Percentiles rank a stretch among this genome's conserved stretches.
These are phyloP conservation scores for Lates calcarifer DNA, from an alignment of 2,113 vertebrate genomes.

Conservation along the genomic window DNA sequence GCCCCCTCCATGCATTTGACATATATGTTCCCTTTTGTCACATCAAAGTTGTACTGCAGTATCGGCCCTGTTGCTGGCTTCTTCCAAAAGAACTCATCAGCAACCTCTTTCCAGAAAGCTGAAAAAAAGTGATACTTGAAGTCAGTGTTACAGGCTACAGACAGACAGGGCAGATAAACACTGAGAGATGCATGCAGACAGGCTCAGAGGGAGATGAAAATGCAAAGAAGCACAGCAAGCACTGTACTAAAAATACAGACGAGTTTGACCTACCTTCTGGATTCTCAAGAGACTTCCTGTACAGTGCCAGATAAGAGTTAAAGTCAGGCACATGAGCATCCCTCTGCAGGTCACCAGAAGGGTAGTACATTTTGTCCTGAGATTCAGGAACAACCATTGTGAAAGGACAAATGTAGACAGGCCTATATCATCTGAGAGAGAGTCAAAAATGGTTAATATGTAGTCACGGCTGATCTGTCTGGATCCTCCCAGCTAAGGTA, in stretches of 20 bases:
- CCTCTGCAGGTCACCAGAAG: conserved; percentile 76
- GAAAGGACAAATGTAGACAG: conserved; percentile 36
- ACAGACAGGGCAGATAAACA: conserved; percentile 17
- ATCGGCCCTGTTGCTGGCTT: conserved; percentile 80
- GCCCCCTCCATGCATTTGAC: conserved; percentile 88
- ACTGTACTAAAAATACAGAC: conserved; percentile 35
- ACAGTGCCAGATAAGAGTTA: conserved; percentile 79
- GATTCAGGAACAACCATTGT: conserved; percentile 81
- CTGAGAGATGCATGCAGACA: neutral
- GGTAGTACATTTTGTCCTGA: conserved; percentile 77
- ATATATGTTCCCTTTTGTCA: conserved; percentile 83
- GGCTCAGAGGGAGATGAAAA: neutral
- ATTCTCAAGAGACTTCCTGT: conserved; percentile 85
- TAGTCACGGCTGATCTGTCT: conserved; percentile 60
- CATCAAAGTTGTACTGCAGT: conserved; percentile 87
- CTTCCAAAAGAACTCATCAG: conserved; percentile 86
- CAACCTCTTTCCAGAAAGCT: conserved; percentile 87
- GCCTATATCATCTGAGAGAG: conserved; percentile 43
- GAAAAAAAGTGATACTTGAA: conserved; percentile 12
- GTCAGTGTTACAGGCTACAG: conserved; percentile 24
- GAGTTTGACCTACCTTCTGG: conserved; percentile 83
- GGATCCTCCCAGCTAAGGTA: conserved; percentile 47
- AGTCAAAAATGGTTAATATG: conserved; percentile 58
- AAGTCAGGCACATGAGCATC: conserved; percentile 86
- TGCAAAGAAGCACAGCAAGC: conserved; percentile 26